phyloP scores from a whole-genome alignment of 2,888 invertebrate species.

The Melanostoma mellinum region DNA sequence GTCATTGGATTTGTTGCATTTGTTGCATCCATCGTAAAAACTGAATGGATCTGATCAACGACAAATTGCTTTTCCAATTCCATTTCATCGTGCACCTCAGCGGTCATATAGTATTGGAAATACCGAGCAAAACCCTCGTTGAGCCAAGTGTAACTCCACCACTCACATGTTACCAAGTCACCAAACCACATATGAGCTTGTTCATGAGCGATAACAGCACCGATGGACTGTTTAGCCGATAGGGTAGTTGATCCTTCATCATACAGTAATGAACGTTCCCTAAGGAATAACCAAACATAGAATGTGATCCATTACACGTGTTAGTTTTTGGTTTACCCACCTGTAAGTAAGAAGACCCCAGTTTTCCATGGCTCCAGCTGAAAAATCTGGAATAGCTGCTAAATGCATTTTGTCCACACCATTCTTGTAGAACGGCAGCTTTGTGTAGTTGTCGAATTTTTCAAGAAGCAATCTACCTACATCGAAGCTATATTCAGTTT shows the following conservation, averaged over 20 bases:
- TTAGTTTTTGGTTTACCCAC: conserved; percentile 78
- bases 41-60: conserved; percentile 86
- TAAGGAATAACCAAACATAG: conserved; percentile 84
- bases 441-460: conserved; percentile 84
- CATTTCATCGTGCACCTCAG: conserved; percentile 84
- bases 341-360: conserved; percentile 94
- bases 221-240: conserved; percentile 85
- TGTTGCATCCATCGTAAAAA: conserved; percentile 85
- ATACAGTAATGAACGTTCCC: conserved; percentile 87
- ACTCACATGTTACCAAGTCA: conserved; percentile 83
- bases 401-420: conserved; percentile 90
- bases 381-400: conserved; percentile 93
- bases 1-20: conserved; percentile 85
- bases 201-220: conserved; percentile 83
- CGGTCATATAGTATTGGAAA: conserved; percentile 87
- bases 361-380: conserved; percentile 95
- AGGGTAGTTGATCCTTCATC: conserved; percentile 85
- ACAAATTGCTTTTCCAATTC: conserved; percentile 88
- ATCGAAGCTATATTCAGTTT: conserved; percentile 86
- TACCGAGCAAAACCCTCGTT: conserved; percentile 88
- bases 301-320: not conserved
- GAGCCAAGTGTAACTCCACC: conserved; percentile 85
- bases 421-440: conserved; percentile 83
- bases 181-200: conserved; percentile 88
- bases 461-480: conserved; percentile 84